A percentile compares a stretch with the other conserved stretches of the same genome.
phyloP scores from a whole-genome alignment of 2,113 vertebrate genomes.

The Sebastes schlegelii region DNA sequence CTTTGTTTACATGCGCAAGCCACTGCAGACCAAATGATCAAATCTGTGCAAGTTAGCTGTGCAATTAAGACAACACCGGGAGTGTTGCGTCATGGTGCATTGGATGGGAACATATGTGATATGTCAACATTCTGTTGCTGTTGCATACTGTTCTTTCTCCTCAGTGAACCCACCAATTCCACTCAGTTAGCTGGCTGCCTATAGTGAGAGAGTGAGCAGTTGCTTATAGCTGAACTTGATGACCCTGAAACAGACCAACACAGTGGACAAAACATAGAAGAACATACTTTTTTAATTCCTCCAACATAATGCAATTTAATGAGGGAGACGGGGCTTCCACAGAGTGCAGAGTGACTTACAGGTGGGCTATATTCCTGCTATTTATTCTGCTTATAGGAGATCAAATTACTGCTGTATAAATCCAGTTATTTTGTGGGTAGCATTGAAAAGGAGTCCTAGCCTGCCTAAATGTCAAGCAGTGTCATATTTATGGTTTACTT shows the following conservation, averaged over 20 bases:
- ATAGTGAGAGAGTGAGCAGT: background rate
- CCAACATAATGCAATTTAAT: background rate
- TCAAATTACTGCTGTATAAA: background rate
- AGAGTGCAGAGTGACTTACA: background rate
- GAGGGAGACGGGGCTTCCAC: background rate
- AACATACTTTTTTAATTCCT: background rate
- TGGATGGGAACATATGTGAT: constrained; percentile 4
- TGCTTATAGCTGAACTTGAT: background rate
- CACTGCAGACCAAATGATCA: background rate
- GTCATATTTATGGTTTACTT: background rate
- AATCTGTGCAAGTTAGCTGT: background rate
- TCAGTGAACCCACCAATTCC: background rate
- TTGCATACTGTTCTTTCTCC: constrained; percentile 8
- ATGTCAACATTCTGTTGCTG: constrained; percentile 6
- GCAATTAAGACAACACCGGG: background rate
- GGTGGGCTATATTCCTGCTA: background rate
- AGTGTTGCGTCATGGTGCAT: background rate
- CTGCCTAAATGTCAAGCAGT: constrained; percentile 40
- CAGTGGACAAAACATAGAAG: background rate
- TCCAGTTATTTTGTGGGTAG: background rate
- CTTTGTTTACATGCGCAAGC: background rate
- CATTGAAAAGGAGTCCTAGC: background rate
- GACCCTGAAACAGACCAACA: background rate
- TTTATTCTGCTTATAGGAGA: constrained; percentile 1
- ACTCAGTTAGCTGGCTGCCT: background rate